phyloP scores from a whole-genome alignment of 2,797 vertebrate species.

The Dendrocincla fuliginosa region DNA sequence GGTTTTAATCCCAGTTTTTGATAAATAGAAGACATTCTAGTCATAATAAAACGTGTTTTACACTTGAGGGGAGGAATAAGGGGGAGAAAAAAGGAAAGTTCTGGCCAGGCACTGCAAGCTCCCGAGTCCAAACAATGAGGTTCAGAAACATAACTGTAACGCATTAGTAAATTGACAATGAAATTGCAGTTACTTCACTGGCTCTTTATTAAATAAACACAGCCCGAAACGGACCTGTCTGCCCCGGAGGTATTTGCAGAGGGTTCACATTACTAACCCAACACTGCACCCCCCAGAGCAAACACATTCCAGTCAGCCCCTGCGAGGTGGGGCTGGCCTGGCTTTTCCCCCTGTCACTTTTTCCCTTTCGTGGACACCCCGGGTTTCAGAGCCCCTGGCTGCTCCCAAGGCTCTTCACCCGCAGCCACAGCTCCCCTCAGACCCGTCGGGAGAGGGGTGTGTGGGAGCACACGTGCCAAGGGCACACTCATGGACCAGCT shows the following conservation, averaged over 20 bases:
- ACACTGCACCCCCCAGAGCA: slow-evolving; percentile 37
- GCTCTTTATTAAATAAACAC: slow-evolving; percentile 79
- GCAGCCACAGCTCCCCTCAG: neutral
- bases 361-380: slow-evolving; percentile 15
- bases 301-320: slow-evolving; percentile 62
- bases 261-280: slow-evolving; percentile 68
- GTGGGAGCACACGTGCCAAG: neutral
- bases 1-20: slow-evolving; percentile 73
- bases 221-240: slow-evolving; percentile 63
- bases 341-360: slow-evolving; percentile 36
- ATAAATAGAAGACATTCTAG: slow-evolving; percentile 80
- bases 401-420: neutral
- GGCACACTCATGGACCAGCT: neutral
- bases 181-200: slow-evolving; percentile 75
- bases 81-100: slow-evolving; percentile 44
- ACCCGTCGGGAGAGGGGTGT: neutral
- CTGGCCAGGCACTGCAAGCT: slow-evolving; percentile 69
- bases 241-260: slow-evolving; percentile 66
- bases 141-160: slow-evolving; percentile 77
- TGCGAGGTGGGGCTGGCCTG: slow-evolving; percentile 59
- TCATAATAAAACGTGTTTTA: slow-evolving; percentile 76
- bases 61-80: slow-evolving; percentile 43
- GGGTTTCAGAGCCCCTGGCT: neutral
- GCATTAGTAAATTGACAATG: slow-evolving; percentile 75
- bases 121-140: slow-evolving; percentile 76